Evolutionary conservation across 2,888 invertebrate species (phyloP).

Genomic region (Archips xylosteana): DNA sequence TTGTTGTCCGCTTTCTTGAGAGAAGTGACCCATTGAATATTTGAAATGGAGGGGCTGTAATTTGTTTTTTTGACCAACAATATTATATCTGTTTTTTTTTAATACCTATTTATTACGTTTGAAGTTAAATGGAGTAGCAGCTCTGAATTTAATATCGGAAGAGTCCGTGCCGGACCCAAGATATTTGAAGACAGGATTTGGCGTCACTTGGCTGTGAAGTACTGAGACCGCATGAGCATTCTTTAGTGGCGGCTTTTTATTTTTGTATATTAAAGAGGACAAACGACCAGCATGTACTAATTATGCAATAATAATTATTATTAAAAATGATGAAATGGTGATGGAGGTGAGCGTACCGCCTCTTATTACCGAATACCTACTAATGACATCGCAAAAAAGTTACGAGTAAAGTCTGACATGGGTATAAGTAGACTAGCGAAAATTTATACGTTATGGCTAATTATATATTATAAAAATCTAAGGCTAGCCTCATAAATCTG

Average conservation of each 20-base stretch:
- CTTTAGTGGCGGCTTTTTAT: neutral
- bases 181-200: neutral
- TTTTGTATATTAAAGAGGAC: neutral
- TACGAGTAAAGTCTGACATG: neutral
- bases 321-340: neutral
- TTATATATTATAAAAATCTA: neutral
- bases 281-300: neutral
- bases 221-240: neutral
- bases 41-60: slow-evolving; percentile 23
- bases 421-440: neutral
- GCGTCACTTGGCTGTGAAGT: neutral
- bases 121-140: neutral
- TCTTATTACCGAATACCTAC: neutral
- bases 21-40: slow-evolving; percentile 32
- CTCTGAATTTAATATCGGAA: slow-evolving; percentile 4
- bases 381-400: neutral
- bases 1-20: slow-evolving; percentile 11
- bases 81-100: slow-evolving; percentile 12
- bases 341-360: neutral
- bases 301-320: no score
- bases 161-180: neutral
- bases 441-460: neutral
- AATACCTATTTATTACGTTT: neutral
- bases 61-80: slow-evolving; percentile 24
- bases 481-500: neutral